Evolutionary conservation across 2,113 vertebrate genomes (phyloP).

Genomic region (Centrocercus urophasianus): DNA sequence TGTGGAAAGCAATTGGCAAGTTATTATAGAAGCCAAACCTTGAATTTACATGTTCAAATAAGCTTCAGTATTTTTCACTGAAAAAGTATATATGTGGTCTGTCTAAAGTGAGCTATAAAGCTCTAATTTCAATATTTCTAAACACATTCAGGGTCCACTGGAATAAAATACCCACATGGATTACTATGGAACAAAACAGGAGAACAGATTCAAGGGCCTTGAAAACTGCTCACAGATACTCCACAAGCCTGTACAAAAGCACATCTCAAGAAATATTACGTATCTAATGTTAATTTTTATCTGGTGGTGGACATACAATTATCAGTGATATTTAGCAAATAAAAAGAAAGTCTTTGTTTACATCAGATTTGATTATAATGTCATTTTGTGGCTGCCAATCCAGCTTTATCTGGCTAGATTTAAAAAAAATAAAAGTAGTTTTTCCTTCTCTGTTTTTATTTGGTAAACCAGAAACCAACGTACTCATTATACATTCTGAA

Average conservation of each 20-base stretch:
- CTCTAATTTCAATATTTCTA: not conserved
- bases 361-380: not conserved
- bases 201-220: not conserved
- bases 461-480: constrained; percentile 55
- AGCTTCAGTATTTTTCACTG: not conserved
- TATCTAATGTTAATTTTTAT: not conserved
- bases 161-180: not conserved
- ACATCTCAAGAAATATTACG: not conserved
- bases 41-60: not conserved
- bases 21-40: not conserved
- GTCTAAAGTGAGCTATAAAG: not conserved
- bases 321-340: not conserved
- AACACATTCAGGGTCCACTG: not conserved
- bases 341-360: not conserved
- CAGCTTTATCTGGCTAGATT: not conserved
- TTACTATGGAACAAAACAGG: not conserved
- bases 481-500: constrained; percentile 16
- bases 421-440: not conserved
- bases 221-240: not conserved
- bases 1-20: not conserved
- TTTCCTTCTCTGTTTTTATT: constrained; percentile 21
- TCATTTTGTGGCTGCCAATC: not conserved
- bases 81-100: not conserved
- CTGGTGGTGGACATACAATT: not conserved
- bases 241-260: not conserved